Conservation (phyloP, 1,140 invertebrate species). For the Ridgeia piscesae region DNA sequence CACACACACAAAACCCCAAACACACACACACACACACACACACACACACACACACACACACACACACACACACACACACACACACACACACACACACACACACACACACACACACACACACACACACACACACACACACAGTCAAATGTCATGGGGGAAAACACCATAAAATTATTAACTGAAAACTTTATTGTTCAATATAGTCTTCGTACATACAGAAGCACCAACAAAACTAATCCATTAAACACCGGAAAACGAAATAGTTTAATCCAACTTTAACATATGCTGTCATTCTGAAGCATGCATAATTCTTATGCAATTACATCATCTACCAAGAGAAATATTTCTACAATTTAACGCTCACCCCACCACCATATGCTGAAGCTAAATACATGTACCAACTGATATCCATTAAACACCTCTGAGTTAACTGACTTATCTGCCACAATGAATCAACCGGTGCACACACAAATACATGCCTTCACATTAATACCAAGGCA, state of each 20-base stretch:
- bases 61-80: not conserved
- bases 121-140: not conserved
- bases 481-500: not conserved
- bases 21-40: not conserved
- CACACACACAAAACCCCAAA: not conserved
- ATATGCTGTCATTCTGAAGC: not conserved
- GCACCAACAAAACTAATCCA: not conserved
- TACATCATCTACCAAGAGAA: not conserved
- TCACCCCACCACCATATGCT: not conserved
- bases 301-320: not conserved
- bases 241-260: not conserved
- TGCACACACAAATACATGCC: not conserved
- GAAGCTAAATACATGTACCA: too few relatives aligned
- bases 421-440: too few relatives aligned
- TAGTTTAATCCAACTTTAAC: not conserved
- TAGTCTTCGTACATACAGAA: not conserved
- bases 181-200: not conserved
- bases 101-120: not conserved
- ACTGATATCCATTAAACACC: too few relatives aligned
- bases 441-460: too few relatives aligned
- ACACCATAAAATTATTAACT: not conserved
- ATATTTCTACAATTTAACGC: not conserved
- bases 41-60: not conserved
- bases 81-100: not conserved
- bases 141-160: not conserved